Base-by-base conservation (phyloP, 2,888 invertebrate genomes). In the Drosophila phalerata region DNA sequence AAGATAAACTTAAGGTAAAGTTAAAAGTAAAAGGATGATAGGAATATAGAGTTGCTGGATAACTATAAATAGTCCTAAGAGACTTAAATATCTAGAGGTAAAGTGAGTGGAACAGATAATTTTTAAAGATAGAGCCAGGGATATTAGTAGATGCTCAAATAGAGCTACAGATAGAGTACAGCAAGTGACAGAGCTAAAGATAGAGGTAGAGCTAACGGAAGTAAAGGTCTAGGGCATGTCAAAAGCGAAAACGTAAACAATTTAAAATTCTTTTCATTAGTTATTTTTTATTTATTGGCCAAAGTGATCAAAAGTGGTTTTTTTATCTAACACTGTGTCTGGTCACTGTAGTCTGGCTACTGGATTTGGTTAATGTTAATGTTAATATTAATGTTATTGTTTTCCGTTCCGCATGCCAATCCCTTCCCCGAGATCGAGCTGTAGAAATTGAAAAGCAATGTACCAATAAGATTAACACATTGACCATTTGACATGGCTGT, bases 381-480 rank as follows among this genome's bases (percentile, higher is more conserved):
- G 68, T 70, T 81, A 53, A 53, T 40, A 28, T 28, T n/a, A 52
- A 76, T 66, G 68, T 69, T 81, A 10, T 30, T 30, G 30, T 30
- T 30, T 30, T 30, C 9, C 30, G 30, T 82, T 84, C 83, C 85
- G 85, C 83, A 85, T 85, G 65, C 81, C 81, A 80, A 66, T 53
- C 73, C 53, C 9, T 32, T 19, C 40, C 19, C 5, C 6, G 22
- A 48, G 13, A 19, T 6, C 5, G 17, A 48, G 13, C 53, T 62
- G 62, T 69, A 67, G 69, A 81, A 84, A 78, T 79, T 80, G 78
- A 68, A 74, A 78, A 80, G 52, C 72, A 64, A 66, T 68, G 77
- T 73, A 67, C 49, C 60, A 51, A 56, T 28, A 30, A 80, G 83
- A 82, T 83, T 85, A 83, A 81, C 82, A 84, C 78, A 69, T 79